Percentiles rank a stretch among this genome's conserved stretches.
Conservation (phyloP, 2,113 vertebrate species). For the Podiceps cristatus region DNA sequence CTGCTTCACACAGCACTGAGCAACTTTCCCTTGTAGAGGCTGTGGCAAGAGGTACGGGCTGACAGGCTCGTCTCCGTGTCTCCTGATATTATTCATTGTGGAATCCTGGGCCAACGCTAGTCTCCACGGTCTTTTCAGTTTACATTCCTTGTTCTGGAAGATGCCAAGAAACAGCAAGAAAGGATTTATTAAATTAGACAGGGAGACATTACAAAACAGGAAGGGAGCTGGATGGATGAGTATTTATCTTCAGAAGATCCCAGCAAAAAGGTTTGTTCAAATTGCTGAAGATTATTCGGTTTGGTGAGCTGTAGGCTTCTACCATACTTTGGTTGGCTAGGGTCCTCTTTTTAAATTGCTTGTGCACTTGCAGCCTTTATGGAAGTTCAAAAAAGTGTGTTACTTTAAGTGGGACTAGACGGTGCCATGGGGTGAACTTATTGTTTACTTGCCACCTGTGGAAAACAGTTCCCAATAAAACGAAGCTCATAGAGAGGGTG, state of each 20-base stretch:
- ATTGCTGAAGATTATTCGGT: background rate
- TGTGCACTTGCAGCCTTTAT: background rate
- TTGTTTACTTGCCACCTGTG: background rate
- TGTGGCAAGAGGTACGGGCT: background rate
- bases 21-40: background rate
- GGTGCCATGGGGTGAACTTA: background rate
- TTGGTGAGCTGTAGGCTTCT: conserved; percentile 31
- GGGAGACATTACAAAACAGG: conserved; percentile 80
- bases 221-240: conserved; percentile 73
- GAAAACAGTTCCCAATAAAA: background rate
- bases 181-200: conserved; percentile 79
- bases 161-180: conserved; percentile 80
- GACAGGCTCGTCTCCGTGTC: conserved; percentile 59
- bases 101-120: conserved; percentile 54
- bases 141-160: conserved; percentile 80
- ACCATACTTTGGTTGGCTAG: background rate
- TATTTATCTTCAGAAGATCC: conserved; percentile 77
- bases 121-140: conserved; percentile 79
- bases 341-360: background rate
- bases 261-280: conserved; percentile 33
- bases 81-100: conserved; percentile 73
- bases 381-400: background rate
- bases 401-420: background rate
- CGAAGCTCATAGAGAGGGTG: background rate
- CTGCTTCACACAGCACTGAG: background rate